Evolutionary conservation across 1,140 invertebrate genomes (phyloP), one percentile per base, ranked within the genome.

Genomic region (Sitodiplosis mosellana): DNA sequence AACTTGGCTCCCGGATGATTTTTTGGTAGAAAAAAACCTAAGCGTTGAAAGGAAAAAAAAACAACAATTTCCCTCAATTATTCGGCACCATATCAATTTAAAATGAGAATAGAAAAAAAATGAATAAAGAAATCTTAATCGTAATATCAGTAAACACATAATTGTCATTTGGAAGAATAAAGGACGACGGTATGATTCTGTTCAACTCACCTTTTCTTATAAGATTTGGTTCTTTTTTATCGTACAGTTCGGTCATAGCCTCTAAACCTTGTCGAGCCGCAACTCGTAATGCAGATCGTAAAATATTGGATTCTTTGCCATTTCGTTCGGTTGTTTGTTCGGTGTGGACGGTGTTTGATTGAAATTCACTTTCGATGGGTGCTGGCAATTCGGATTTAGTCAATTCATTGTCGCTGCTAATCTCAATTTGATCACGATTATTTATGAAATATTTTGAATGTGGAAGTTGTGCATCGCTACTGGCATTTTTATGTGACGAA

Each of bases 1-100:
- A 64, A 52, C 45, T 61, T 48, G 1, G 60, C 58, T 33, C 59
- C 62, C 15, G 62, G 62, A 59, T 64, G 62, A 48, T 64, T 57
- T 33, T 57, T 52, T 42, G 61, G 53, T 45, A 64, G 53, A 20
- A 59, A 53, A 51, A 61, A 57, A 48, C 61, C 61, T 64, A 40
- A 27, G n/a, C n/a, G n/a, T n/a, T n/a, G n/a, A n/a, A n/a, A n/a
- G n/a, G n/a, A n/a, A n/a, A n/a, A n/a, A n/a, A n/a, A n/a, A n/a
- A n/a, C n/a, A n/a, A n/a, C n/a, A n/a, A n/a, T n/a, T n/a, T n/a
- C n/a, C n/a, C n/a, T n/a, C n/a, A n/a, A n/a, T n/a, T n/a, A n/a
- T n/a, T n/a, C n/a, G n/a, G n/a, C n/a, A n/a, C n/a, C n/a, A n/a
- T n/a, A n/a, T n/a, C n/a, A n/a, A n/a, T n/a, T n/a, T n/a, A n/a